Conservation (phyloP, 1,140 invertebrate genomes). For the Chlorops oryzae region DNA sequence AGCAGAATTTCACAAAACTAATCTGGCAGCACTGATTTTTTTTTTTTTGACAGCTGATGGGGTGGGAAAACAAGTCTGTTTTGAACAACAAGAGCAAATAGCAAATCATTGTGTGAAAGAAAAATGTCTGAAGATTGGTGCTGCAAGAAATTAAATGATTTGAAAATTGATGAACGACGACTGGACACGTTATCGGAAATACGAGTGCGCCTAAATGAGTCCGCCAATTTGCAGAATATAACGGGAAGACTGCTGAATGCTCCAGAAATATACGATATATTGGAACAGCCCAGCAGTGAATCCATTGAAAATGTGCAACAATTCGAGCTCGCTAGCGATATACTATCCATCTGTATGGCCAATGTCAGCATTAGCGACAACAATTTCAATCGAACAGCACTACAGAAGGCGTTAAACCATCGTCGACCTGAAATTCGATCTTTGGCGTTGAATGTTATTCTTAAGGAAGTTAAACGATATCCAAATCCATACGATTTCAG, state of each 20-base stretch:
- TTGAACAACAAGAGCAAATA: no score
- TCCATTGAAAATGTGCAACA: conserved; percentile 30
- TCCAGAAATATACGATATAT: conserved; percentile 48
- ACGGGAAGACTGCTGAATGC: conserved; percentile 38
- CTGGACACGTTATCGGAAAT: conserved; percentile 47
- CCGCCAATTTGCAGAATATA: conserved; percentile 37
- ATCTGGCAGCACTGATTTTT: no score
- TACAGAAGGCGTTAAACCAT: conserved; percentile 54
- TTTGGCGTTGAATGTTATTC: conserved; percentile 52
- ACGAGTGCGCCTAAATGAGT: conserved; percentile 39
- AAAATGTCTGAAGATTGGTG: conserved; percentile 42
- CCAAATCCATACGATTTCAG: not conserved
- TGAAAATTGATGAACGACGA: conserved; percentile 45
- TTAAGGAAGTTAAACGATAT: conserved; percentile 11
- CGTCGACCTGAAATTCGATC: conserved; percentile 50
- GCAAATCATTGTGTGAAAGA: no score
- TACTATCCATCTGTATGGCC: conserved; percentile 54
- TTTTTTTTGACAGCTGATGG: no score
- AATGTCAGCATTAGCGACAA: conserved; percentile 52
- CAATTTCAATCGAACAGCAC: conserved; percentile 47
- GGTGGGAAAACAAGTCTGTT: no score
- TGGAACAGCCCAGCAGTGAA: conserved; percentile 6
- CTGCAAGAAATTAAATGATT: conserved; percentile 39
- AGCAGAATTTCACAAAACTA: no score
- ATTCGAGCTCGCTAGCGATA: conserved; percentile 54